Evolutionary conservation across 2,888 invertebrate species (phyloP).

Genomic region (Cephus nigrinus): DNA sequence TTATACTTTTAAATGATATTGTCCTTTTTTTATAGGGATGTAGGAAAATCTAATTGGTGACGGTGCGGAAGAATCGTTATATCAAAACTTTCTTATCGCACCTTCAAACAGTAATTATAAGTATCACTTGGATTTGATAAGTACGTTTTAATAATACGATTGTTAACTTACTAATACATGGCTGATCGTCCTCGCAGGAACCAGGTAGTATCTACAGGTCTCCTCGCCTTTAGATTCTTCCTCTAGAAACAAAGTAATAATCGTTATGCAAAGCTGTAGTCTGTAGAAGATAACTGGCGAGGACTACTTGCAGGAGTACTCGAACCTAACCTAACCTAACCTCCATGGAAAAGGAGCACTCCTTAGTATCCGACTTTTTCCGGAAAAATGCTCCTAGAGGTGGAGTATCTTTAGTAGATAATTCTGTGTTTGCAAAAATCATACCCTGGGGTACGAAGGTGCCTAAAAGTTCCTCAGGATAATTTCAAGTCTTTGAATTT

Average conservation of each 20-base stretch:
- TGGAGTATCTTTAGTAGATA: background rate
- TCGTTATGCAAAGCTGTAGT: slow-evolving; percentile 54
- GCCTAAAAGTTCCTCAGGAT: background rate
- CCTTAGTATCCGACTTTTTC: slow-evolving; percentile 37
- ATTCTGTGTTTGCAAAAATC: background rate
- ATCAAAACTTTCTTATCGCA: background rate
- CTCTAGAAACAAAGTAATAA: slow-evolving; percentile 48
- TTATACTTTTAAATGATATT: background rate
- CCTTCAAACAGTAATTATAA: background rate
- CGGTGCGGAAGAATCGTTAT: background rate
- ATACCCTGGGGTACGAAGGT: background rate
- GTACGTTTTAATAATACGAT: slow-evolving; percentile 31
- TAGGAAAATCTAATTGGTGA: background rate
- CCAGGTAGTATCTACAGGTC: background rate
- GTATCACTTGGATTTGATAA: slow-evolving; percentile 15
- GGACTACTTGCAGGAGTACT: slow-evolving; percentile 34
- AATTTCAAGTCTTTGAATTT: background rate
- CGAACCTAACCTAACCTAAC: slow-evolving; percentile 25
- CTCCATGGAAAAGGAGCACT: slow-evolving; percentile 12
- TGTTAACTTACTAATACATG: slow-evolving; percentile 29
- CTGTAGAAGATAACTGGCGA: slow-evolving; percentile 41
- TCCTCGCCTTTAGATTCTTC: background rate
- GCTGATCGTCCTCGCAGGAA: background rate
- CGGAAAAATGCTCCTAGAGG: slow-evolving; percentile 7
- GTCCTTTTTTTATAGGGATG: background rate